phyloP scores from a whole-genome alignment of 2,888 invertebrate genomes.

The Andrena haemorrhoa region DNA sequence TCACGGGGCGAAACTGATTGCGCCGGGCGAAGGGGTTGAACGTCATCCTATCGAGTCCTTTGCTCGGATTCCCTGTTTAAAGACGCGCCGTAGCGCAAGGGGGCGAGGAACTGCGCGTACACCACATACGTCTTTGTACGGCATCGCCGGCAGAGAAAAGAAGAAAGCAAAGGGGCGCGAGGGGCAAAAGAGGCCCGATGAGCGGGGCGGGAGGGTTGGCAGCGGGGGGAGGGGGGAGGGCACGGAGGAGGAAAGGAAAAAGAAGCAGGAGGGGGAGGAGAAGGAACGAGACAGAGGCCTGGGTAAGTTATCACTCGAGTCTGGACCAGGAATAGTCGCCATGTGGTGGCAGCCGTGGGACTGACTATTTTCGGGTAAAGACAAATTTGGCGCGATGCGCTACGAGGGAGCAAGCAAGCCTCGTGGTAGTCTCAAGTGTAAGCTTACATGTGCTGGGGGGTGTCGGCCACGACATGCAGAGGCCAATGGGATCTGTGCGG shows the following conservation, averaged over 20 bases:
- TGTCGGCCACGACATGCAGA: conserved; percentile 76
- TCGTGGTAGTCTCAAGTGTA: conserved; percentile 81
- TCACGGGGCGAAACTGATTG: not conserved
- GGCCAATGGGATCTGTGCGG: conserved; percentile 84
- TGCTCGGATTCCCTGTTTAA: conserved; percentile 33
- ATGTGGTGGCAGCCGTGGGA: conserved; percentile 83
- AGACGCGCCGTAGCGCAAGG: conserved; percentile 21
- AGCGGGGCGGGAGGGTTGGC: not conserved
- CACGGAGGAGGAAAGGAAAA: conserved; percentile 3
- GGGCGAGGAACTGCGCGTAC: conserved; percentile 35
- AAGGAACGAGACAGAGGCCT: conserved; percentile 54
- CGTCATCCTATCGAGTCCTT: conserved; percentile 25
- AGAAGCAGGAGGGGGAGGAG: conserved; percentile 34
- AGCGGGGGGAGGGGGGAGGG: conserved; percentile 42
- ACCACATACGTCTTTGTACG: conserved; percentile 49
- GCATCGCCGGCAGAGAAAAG: conserved; percentile 38
- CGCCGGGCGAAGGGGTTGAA: conserved; percentile 11
- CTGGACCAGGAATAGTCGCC: conserved; percentile 84
- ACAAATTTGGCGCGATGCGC: conserved; percentile 91
- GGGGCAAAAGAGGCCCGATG: conserved; percentile 21
- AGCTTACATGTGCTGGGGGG: conserved; percentile 82
- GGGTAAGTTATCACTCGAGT: conserved; percentile 76
- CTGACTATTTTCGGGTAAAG: conserved; percentile 90
- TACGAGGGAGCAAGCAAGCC: conserved; percentile 69
- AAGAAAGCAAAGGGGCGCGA: conserved; percentile 27